phyloP scores from a whole-genome alignment of 2,113 vertebrate genomes.

The Lepisosteus osseus region DNA sequence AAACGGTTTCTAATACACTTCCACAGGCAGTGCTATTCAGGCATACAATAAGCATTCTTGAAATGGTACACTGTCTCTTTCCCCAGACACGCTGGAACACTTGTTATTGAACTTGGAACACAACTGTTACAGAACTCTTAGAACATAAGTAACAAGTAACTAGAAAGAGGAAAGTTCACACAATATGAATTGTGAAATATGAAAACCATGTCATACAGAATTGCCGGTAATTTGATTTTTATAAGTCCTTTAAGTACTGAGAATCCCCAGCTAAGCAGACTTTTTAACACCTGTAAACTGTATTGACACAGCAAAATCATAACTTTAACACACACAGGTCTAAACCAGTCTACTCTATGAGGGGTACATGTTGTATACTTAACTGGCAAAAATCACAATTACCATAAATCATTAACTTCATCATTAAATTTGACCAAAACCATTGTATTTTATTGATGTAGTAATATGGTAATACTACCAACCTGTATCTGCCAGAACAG shows the following conservation, averaged over 20 bases:
- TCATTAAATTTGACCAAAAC: slow-evolving; percentile 7
- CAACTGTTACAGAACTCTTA: neutral
- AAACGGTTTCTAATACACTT: slow-evolving; percentile 32
- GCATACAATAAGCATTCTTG: slow-evolving; percentile 25
- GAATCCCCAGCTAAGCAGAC: neutral
- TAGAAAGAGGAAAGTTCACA: slow-evolving; percentile 15
- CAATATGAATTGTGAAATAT: neutral
- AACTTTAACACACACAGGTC: no score
- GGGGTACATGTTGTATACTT: no score
- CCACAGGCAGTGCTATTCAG: slow-evolving; percentile 23
- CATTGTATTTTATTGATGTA: no score
- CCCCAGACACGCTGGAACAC: slow-evolving; percentile 29
- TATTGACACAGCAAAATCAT: no score
- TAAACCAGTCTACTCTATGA: no score
- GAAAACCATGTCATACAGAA: neutral
- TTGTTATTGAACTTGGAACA: slow-evolving; percentile 29
- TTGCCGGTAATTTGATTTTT: neutral
- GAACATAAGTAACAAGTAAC: slow-evolving; percentile 11
- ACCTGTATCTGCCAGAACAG: no score
- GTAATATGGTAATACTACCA: no score
- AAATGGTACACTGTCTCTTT: slow-evolving; percentile 5
- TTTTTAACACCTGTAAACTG: no score
- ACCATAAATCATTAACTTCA: no score
- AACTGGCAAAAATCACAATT: no score
- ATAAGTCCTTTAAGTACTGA: neutral